These are phyloP conservation scores for Ephialtes manifestator DNA, from an alignment of 2,888 invertebrate species.

Conservation along the genomic window DNA sequence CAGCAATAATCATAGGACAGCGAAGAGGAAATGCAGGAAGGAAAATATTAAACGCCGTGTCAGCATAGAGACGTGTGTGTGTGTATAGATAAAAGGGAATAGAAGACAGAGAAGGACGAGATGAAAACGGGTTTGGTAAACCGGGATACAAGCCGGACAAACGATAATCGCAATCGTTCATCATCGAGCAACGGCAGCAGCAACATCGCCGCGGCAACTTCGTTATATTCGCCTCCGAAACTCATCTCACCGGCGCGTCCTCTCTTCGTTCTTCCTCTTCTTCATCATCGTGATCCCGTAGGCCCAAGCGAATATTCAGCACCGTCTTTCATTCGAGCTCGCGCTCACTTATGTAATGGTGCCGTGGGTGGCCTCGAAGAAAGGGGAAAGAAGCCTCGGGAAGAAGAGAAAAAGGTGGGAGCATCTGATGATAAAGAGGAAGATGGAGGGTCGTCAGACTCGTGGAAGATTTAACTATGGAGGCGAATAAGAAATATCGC, in stretches of 20 bases:
- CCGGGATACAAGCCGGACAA: conserved; percentile 54
- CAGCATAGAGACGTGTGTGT: neutral
- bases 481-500: conserved; percentile 24
- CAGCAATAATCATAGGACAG: conserved; percentile 23
- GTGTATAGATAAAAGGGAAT: conserved; percentile 33
- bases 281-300: conserved; percentile 51
- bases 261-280: conserved; percentile 53
- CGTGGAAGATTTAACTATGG: neutral
- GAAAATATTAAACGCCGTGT: conserved; percentile 48
- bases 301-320: conserved; percentile 43
- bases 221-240: conserved; percentile 68
- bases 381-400: conserved; percentile 41
- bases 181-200: conserved; percentile 46
- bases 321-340: conserved; percentile 66
- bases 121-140: conserved; percentile 50
- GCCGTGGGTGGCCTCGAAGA: conserved; percentile 67
- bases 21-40: conserved; percentile 41
- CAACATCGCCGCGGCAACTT: conserved; percentile 24
- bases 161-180: conserved; percentile 63
- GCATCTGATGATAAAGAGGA: conserved; percentile 62
- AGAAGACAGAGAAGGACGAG: conserved; percentile 18
- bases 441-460: conserved; percentile 45
- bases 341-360: conserved; percentile 68
- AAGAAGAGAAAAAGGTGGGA: conserved; percentile 29
- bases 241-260: conserved; percentile 64